A percentile compares a stretch with the other conserved stretches of the same genome.
phyloP scores from a whole-genome alignment of 2,113 vertebrate genomes.

The Eudyptes chrysolophus region DNA sequence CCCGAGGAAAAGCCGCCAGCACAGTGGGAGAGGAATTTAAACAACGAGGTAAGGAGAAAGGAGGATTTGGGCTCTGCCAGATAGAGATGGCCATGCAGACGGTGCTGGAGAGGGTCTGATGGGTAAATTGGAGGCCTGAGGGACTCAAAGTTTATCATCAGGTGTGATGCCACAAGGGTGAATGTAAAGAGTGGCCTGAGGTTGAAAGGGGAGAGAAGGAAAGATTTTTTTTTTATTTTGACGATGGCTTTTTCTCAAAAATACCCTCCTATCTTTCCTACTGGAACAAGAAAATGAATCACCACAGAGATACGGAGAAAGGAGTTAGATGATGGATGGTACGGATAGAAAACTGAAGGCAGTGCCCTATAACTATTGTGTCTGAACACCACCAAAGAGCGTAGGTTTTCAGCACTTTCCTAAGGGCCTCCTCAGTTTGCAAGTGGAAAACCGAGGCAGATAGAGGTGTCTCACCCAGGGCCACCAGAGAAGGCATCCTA shows the following conservation, averaged over 20 bases:
- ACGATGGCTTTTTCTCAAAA: neutral
- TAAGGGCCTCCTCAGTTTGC: neutral
- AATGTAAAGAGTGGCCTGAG: neutral
- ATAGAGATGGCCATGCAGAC: neutral
- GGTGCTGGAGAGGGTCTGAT: neutral
- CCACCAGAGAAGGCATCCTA: neutral
- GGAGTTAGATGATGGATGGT: neutral
- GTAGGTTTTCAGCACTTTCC: neutral
- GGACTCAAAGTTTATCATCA: neutral
- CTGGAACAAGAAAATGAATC: neutral
- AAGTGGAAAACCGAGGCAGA: neutral
- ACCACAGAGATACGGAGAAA: neutral
- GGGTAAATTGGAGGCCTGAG: neutral
- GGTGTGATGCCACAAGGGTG: neutral
- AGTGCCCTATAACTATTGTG: neutral
- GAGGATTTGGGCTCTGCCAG: constrained; percentile 5
- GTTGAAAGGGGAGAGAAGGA: neutral
- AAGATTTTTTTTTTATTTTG: neutral
- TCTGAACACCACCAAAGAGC: neutral
- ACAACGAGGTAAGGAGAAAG: neutral
- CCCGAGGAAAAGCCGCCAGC: neutral
- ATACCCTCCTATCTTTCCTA: neutral
- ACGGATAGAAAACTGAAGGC: neutral
- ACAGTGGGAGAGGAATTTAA: constrained; percentile 24
- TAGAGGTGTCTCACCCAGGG: neutral